Evolutionary conservation across 2,797 vertebrate genomes (phyloP).

Genomic region (Propithecus perrieri): DNA sequence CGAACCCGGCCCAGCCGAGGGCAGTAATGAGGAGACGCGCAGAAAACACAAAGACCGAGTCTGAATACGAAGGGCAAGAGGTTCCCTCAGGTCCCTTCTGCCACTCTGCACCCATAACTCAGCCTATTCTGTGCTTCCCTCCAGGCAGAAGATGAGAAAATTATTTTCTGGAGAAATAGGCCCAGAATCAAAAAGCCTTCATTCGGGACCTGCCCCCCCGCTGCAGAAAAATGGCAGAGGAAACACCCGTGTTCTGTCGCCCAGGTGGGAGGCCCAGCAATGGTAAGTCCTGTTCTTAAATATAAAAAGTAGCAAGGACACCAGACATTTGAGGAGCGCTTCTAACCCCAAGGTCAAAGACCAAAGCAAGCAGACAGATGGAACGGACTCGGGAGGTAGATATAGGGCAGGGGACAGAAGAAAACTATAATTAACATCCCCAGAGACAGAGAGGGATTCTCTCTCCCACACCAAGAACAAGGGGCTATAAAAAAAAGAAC

Average conservation of each 20-base stretch:
- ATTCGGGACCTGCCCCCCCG: neutral
- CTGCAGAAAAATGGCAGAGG: neutral
- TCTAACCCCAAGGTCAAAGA: neutral
- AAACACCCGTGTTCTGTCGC: neutral
- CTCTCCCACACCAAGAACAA: neutral
- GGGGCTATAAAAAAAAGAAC: neutral
- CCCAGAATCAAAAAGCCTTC: neutral
- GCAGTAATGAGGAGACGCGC: too few species aligned
- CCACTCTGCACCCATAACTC: neutral
- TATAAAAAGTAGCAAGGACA: neutral
- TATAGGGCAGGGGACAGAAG: neutral
- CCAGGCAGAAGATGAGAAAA: neutral
- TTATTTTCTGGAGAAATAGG: neutral
- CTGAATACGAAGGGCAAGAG: fast-evolving
- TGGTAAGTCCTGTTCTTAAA: neutral
- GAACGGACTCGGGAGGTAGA: neutral
- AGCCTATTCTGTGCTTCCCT: neutral
- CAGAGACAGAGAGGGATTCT: neutral
- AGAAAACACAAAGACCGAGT: neutral
- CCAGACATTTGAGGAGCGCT: neutral
- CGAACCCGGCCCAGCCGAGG: neutral
- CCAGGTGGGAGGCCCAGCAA: neutral
- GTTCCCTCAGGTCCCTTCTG: neutral
- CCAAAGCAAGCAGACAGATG: neutral
- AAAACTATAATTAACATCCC: neutral